phyloP scores from a whole-genome alignment of 2,797 vertebrate species.

The Telmatherina bonti region DNA sequence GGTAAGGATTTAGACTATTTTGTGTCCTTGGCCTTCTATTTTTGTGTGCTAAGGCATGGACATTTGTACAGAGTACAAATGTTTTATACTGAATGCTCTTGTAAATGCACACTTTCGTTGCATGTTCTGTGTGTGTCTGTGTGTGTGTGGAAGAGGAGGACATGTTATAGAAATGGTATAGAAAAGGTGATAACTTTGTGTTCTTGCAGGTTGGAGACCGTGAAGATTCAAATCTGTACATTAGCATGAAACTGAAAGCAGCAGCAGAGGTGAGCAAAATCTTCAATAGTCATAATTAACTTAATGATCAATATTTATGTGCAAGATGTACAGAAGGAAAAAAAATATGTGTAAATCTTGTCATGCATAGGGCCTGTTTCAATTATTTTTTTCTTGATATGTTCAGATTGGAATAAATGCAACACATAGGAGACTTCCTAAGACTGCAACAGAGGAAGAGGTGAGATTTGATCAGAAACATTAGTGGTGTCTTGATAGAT shows the following conservation, averaged over 20 bases:
- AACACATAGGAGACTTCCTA: slow-evolving; percentile 91
- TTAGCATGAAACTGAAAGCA: slow-evolving; percentile 97
- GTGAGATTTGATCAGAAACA: slow-evolving; percentile 74
- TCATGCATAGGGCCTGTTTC: slow-evolving; percentile 18
- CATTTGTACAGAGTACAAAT: slow-evolving; percentile 3
- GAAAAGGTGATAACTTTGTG: no score
- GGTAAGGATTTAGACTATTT: slow-evolving; percentile 19
- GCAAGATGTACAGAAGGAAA: background rate
- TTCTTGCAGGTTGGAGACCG: slow-evolving; percentile 91
- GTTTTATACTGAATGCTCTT: background rate
- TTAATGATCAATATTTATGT: background rate
- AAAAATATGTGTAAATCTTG: slow-evolving; percentile 29
- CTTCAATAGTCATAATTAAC: background rate
- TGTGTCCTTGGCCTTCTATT: slow-evolving; percentile 5
- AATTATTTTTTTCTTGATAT: background rate
- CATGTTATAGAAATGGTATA: background rate
- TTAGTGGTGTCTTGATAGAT: background rate
- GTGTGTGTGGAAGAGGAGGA: background rate
- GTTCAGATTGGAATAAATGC: slow-evolving; percentile 94
- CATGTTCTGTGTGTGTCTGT: background rate
- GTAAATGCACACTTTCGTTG: background rate
- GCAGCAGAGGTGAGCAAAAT: slow-evolving; percentile 89
- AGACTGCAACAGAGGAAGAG: slow-evolving; percentile 91
- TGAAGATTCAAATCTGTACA: slow-evolving; percentile 97
- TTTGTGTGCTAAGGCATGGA: slow-evolving; percentile 6